These are phyloP conservation scores for Hylomyscus alleni DNA, from an alignment of 2,797 vertebrate genomes.

Conservation along the genomic window DNA sequence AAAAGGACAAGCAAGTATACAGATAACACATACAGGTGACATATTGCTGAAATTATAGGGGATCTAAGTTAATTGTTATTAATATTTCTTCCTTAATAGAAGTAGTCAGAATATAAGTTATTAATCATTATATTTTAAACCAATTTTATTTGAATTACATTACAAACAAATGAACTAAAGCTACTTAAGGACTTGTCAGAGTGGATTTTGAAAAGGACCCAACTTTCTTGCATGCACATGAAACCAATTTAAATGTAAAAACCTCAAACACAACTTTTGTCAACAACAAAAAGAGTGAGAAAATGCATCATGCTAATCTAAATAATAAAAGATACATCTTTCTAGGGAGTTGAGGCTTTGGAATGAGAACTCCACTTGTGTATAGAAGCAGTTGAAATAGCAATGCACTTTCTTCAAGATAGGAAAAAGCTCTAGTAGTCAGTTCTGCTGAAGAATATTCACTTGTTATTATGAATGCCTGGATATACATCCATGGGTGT, in stretches of 20 bases:
- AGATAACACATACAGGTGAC: not conserved
- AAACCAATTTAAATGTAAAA: slow-evolving; percentile 10
- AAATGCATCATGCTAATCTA: not conserved
- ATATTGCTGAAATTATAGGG: not conserved
- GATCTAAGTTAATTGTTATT: not conserved
- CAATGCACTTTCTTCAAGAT: not conserved
- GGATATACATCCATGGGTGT: not conserved
- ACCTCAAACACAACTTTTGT: not conserved
- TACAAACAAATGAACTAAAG: not conserved
- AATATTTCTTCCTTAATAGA: not conserved
- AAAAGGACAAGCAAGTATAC: not conserved
- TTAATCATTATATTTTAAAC: not conserved
- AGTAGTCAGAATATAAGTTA: not conserved
- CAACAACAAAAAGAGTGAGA: not conserved
- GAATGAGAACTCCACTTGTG: not conserved
- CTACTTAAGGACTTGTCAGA: not conserved
- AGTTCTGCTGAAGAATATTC: not conserved
- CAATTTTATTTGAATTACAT: not conserved
- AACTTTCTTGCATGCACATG: not conserved
- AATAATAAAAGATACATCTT: not conserved
- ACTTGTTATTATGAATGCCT: not conserved
- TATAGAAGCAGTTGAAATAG: not conserved
- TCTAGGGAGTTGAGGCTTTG: not conserved
- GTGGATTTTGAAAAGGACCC: not conserved
- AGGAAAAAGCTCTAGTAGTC: not conserved